Base-by-base conservation (phyloP, 2,888 invertebrate species). In the Phymatocera aterrima region DNA sequence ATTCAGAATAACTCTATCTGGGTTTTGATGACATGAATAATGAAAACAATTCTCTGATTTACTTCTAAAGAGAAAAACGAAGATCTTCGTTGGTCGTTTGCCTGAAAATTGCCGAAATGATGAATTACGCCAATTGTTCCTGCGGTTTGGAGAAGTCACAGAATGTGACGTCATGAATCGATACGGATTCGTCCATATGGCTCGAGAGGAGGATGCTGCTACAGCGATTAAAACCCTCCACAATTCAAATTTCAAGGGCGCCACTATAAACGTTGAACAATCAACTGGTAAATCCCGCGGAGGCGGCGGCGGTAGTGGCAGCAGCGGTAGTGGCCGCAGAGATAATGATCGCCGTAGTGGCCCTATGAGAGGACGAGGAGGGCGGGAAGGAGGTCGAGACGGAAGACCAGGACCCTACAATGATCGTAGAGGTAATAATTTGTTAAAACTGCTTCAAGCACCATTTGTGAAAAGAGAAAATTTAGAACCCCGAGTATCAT, bases 161-260 rank as follows among this genome's bases (percentile, higher is more conserved):
- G 98, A 98, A 91, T 98, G 98, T 91, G 98, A 98, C 89, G 96
- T 98, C 79, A 96, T 98, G 92, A 97, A 97, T 90, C 94, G 97
- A 80, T 98, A 97, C 91, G 98, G 97, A 10, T 98, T 98, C 91
- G 96, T 98, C 72, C 97, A 98, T 91, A 95, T 97, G 95, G 95
- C 96, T 87, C 94, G 95, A 24, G 94, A 94, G 85, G 95, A 96
- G 75, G 95, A 97, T 90, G 97, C 97, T 2, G 93, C 94, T 64
- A 94, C 94, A 78, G 97, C 97, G 0, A 96, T 97, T 84, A 93
- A 94, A 81, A 95, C 94, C 40, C 91, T 97, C 40, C 95, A 97
- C 90, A 96, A 96, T 85, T 93, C 94, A 0, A 94, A 94, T 70
- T 97, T 97, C 90, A 96, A 96, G 91, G 97, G 97, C 31, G 94